Evolutionary conservation across 2,797 vertebrate species (phyloP), one percentile per base, ranked within the genome.

Genomic region (Circus cinereus): DNA sequence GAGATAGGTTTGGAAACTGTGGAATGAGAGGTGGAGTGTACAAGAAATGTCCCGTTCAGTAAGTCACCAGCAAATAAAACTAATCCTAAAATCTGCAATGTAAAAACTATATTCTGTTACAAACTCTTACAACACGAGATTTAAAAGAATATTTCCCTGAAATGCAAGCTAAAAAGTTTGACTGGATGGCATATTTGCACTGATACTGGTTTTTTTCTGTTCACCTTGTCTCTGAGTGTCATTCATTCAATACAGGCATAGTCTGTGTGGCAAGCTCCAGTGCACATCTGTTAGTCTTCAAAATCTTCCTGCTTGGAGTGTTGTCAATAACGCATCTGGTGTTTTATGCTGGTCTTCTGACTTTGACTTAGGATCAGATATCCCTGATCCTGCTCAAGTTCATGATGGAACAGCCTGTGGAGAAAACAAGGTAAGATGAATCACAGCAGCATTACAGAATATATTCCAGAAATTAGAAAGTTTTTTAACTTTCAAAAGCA

Each of bases 211-310:
- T 14, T 75, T 83, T 65, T 53, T 17, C 20, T 91, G 26, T 54
- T 78, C 40, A 56, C 40, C 50, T 82, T 81, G 54, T 57, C 30
- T 83, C 79, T 75, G 64, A 48, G 36, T 48, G n/a, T 85, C 65
- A 34, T 79, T 93, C 3, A 8, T 21, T 73, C 50, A 54, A 70
- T 83, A 3, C 97, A 99, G 99, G 45, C 94, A 99, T 48, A 93
- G 97, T 85, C 97, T 98, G 93, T 99, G 99, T 93, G 99, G 99
- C 86, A 99, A 99, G 93, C 95, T 99, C 62, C 99, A 99, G 96
- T 99, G 99, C 91, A 98, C 97, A 2, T 97, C 98, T 14, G 98
- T 98, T 63, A 88, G 76, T 15, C 94, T 93, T 96, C 80, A 95
- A 92, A 91, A 98, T 45, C 97, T 97, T 38, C 95, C 96, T 7